phyloP scores from a whole-genome alignment of 1,140 invertebrate species.

The Brachystomella parvula region DNA sequence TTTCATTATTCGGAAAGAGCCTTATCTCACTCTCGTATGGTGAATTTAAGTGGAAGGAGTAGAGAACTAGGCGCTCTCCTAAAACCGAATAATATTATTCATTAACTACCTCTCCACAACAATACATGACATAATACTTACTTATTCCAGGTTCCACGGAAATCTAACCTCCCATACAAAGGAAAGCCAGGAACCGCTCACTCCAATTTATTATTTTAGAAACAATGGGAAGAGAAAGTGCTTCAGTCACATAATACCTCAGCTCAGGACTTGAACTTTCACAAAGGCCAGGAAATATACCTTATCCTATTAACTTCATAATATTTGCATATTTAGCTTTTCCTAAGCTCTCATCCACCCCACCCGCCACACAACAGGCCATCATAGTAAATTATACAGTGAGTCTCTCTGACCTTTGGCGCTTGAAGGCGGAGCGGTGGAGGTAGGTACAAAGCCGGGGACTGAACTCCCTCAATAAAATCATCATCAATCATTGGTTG shows the following conservation, averaged over 20 bases:
- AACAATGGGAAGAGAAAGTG: not conserved
- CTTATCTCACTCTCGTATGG: constrained; percentile 1
- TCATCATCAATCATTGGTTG: not conserved
- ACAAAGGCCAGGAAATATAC: too few relatives aligned
- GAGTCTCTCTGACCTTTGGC: too few relatives aligned
- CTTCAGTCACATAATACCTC: too few relatives aligned
- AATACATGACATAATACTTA: not conserved
- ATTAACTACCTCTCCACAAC: constrained; percentile 1
- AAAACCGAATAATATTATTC: not conserved
- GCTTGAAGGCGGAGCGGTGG: not conserved
- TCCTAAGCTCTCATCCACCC: too few relatives aligned
- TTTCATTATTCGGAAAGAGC: too few relatives aligned
- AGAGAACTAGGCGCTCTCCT: too few relatives aligned
- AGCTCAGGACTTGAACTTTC: too few relatives aligned
- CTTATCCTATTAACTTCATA: too few relatives aligned
- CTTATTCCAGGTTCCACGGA: not conserved
- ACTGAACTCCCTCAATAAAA: not conserved
- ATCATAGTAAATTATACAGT: too few relatives aligned
- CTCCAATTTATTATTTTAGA: not conserved
- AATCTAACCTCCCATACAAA: not conserved
- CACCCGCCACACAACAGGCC: too few relatives aligned
- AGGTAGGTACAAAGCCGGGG: not conserved
- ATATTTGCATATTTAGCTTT: too few relatives aligned
- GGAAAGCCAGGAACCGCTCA: not conserved
- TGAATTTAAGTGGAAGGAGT: not conserved